Evolutionary conservation across 2,888 invertebrate species (phyloP).

Genomic region (Protodeltote pygarga): DNA sequence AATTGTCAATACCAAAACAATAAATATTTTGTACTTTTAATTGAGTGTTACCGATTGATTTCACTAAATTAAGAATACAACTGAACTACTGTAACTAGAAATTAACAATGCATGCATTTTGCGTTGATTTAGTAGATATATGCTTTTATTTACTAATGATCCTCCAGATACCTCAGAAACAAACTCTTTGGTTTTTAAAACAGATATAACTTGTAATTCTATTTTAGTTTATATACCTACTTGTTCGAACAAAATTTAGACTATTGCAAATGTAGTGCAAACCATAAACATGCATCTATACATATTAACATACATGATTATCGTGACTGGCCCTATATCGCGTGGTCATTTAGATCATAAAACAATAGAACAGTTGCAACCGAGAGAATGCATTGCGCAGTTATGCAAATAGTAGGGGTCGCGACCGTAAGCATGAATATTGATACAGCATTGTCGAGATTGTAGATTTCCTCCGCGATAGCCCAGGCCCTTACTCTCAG

Average conservation of each 20-base stretch:
- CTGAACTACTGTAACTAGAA: slow-evolving; percentile 4
- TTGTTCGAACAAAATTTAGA: slow-evolving; percentile 21
- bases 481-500: slow-evolving; percentile 73
- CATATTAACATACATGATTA: slow-evolving; percentile 79
- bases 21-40: slow-evolving; percentile 43
- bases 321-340: slow-evolving; percentile 82
- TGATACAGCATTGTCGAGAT: slow-evolving; percentile 85
- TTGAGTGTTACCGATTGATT: slow-evolving; percentile 44
- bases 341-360: slow-evolving; percentile 86
- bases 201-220: neutral
- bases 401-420: slow-evolving; percentile 85
- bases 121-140: no score
- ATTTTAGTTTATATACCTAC: neutral
- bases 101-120: slow-evolving; percentile 5
- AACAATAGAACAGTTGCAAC: slow-evolving; percentile 85
- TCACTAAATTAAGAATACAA: slow-evolving; percentile 14
- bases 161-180: no score
- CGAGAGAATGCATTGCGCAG: slow-evolving; percentile 82
- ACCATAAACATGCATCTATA: slow-evolving; percentile 61
- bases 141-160: neutral
- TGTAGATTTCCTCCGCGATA: slow-evolving; percentile 79
- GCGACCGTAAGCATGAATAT: slow-evolving; percentile 85
- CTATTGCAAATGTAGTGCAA: slow-evolving; percentile 51
- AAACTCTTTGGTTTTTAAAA: neutral
- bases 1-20: slow-evolving; percentile 52